Base-by-base conservation (phyloP, 2,888 invertebrate species). In the Gastrophysa polygoni region DNA sequence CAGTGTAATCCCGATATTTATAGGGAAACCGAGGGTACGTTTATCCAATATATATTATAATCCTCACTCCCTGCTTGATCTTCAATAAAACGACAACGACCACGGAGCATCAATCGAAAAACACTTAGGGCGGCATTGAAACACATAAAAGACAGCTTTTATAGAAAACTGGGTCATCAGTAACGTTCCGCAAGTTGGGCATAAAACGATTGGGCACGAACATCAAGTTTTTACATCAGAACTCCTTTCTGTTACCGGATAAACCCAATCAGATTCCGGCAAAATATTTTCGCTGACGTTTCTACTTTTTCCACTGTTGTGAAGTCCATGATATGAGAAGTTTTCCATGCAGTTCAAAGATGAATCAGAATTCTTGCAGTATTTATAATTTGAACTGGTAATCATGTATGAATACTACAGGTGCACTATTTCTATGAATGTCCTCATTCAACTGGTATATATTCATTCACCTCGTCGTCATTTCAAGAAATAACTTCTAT, bases 61-160 rank as follows among this genome's bases (percentile, higher is more conserved):
- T 38, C 38, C 11, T 11, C 38, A 21, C 54, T 34, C 38, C 50
- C 49, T 34, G 38, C 50, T 63, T 46, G 46, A 62, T 55, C 58
- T 55, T 58, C 54, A 44, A 29, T 48, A 54, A 47, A 58, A 62
- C 54, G 43, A 58, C 54, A 50, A 49, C 47, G 20, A 38, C 51
- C 49, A 63, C 59, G 56, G 56, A 63, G 55, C 55, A 46, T 59
- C 63, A 56, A 56, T 59, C 58, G 58, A 52, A 59, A 63, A 59
- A 59, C 63, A 63, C 63, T 63, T 59, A 63, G 55, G 59, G 59
- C 59, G 59, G 55, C 56, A 44, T 44, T 50, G 59, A 55, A 56
- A 50, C 63, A 56, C 55, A 59, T 63, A 47, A 56, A 56, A 50
- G 63, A 51, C 50, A 46, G 63, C 51, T 59, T 63, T 38, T 59